Evolutionary conservation across 2,888 invertebrate species (phyloP).

Genomic region (Cephus runcator): DNA sequence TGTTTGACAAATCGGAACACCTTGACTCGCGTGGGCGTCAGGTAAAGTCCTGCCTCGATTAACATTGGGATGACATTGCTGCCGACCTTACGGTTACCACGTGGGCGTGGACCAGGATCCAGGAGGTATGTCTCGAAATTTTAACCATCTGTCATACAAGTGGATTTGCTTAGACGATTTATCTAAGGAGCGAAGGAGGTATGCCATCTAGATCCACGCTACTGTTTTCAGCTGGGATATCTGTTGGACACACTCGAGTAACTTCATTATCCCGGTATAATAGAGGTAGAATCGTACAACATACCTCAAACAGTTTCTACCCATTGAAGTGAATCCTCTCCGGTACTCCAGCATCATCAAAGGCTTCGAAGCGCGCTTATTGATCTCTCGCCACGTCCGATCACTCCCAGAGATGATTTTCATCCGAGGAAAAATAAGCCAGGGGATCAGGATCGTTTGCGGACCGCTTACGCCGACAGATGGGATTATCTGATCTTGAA

Average conservation of each 20-base stretch:
- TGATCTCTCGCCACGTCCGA: neutral
- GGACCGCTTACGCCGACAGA: slow-evolving; percentile 59
- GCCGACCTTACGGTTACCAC: slow-evolving; percentile 29
- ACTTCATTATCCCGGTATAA: too few relatives aligned
- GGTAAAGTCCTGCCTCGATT: slow-evolving; percentile 40
- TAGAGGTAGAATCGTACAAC: too few relatives aligned
- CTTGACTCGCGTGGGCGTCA: slow-evolving; percentile 37
- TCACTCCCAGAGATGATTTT: neutral
- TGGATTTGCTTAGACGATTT: slow-evolving; percentile 11
- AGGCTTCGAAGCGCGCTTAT: too few relatives aligned
- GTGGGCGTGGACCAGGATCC: slow-evolving; percentile 65
- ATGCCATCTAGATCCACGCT: too few relatives aligned
- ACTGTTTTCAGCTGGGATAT: too few relatives aligned
- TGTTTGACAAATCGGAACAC: slow-evolving; percentile 26
- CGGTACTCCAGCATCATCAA: too few relatives aligned
- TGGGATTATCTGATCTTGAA: slow-evolving; percentile 62
- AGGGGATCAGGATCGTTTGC: slow-evolving; percentile 47
- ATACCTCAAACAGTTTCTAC: neutral
- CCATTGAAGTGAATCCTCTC: neutral
- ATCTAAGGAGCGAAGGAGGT: neutral
- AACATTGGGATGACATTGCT: slow-evolving; percentile 49
- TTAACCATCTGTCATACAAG: slow-evolving; percentile 12
- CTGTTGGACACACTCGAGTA: too few relatives aligned
- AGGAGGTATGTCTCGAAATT: slow-evolving; percentile 64
- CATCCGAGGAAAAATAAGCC: slow-evolving; percentile 12